A percentile compares a stretch with the other conserved stretches of the same genome.
Conservation (phyloP, 2,888 invertebrate species). For the Eristalinus aeneus region DNA sequence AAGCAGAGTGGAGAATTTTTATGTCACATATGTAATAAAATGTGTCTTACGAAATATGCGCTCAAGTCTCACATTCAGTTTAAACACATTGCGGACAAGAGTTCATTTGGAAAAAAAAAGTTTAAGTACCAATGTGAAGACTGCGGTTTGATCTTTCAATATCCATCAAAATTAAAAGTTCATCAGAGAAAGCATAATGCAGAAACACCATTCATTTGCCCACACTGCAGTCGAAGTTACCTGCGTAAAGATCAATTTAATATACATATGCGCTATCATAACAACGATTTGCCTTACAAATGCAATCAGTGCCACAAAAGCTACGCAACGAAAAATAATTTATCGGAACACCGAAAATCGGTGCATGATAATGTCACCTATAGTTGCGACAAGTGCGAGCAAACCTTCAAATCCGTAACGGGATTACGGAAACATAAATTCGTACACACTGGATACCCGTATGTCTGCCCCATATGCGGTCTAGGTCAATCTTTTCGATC, state of each 20-base stretch:
- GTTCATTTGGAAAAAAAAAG: background rate
- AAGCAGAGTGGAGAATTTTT: constrained; percentile 34
- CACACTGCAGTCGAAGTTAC: constrained; percentile 28
- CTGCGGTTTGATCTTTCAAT: constrained; percentile 41
- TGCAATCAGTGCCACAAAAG: constrained; percentile 67
- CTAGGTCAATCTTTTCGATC: constrained; percentile 44
- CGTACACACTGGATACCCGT: constrained; percentile 39
- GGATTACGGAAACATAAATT: constrained; percentile 44
- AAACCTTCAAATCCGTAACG: constrained; percentile 36
- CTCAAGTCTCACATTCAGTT: constrained; percentile 40
- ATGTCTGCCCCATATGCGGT: constrained; percentile 34
- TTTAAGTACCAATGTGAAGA: constrained; percentile 50
- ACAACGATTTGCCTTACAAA: constrained; percentile 63
- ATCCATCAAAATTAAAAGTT: constrained; percentile 31
- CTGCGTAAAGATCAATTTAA: constrained; percentile 46
- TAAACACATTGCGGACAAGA: constrained; percentile 23
- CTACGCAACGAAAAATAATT: constrained; percentile 50
- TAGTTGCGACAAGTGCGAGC: constrained; percentile 30
- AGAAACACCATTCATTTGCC: constrained; percentile 16
- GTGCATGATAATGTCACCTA: constrained; percentile 34
- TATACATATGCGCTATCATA: constrained; percentile 66
- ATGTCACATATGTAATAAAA: constrained; percentile 40
- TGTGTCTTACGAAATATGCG: constrained; percentile 30
- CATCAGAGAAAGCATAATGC: constrained; percentile 35
- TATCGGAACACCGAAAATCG: constrained; percentile 28